Evolutionary conservation across 2,113 vertebrate species (phyloP).

Genomic region (Edolisoma coerulescens): DNA sequence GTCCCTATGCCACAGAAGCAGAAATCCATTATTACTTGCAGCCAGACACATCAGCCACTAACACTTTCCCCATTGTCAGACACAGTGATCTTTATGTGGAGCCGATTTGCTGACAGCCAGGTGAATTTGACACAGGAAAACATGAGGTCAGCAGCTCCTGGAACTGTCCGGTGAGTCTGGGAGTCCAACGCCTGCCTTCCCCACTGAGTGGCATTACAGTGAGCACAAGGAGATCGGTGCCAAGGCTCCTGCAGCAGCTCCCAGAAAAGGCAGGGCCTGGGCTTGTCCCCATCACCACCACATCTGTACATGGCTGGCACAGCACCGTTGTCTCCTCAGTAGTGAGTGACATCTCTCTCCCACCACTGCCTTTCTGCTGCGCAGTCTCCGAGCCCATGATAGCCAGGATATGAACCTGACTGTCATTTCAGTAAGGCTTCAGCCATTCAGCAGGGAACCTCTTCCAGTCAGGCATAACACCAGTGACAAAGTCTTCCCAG

Average conservation of each 20-base stretch:
- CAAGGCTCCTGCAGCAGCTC: neutral
- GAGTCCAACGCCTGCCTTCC: neutral
- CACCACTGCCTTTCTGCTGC: neutral
- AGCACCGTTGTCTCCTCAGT: neutral
- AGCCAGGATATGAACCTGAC: neutral
- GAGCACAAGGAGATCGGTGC: neutral
- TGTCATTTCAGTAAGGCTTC: neutral
- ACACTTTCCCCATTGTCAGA: neutral
- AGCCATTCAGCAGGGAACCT: neutral
- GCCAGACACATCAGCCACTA: neutral
- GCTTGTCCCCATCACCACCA: neutral
- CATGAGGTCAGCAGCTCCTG: neutral
- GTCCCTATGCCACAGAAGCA: neutral
- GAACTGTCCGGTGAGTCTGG: neutral
- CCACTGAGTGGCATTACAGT: neutral
- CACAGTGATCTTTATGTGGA: fast-evolving
- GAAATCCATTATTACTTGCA: neutral
- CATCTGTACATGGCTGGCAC: neutral
- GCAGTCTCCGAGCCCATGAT: fast-evolving
- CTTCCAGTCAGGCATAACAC: neutral
- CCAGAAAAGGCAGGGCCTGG: neutral
- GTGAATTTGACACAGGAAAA: neutral
- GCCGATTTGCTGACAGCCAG: neutral
- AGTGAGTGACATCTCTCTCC: neutral
- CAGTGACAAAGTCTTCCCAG: neutral